Conservation (phyloP, 2,797 vertebrate species). For the Botia kubotai region DNA sequence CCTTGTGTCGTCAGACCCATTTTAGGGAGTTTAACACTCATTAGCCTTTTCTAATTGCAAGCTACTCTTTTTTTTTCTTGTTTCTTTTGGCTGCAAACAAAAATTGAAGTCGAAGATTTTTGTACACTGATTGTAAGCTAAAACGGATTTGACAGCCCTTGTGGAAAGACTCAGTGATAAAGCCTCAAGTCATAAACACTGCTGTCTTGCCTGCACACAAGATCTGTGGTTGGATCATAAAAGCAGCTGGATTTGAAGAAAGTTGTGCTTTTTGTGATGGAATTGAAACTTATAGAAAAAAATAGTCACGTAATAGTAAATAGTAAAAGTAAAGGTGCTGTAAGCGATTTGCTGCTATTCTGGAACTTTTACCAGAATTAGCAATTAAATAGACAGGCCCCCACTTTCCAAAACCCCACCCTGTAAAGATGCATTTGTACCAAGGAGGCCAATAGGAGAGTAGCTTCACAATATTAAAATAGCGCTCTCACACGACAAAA, state of each 20-base stretch:
- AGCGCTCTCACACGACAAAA: too few species aligned
- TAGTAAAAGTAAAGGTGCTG: neutral
- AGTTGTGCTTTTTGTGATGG: neutral
- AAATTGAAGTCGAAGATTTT: conserved; percentile 45
- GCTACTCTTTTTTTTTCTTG: conserved; percentile 24
- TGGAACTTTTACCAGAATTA: neutral
- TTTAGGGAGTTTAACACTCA: conserved; percentile 51
- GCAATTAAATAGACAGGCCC: neutral
- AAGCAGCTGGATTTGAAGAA: conserved; percentile 17
- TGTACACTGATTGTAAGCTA: conserved; percentile 47
- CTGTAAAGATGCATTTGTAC: neutral
- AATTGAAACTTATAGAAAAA: neutral
- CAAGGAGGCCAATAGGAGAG: neutral
- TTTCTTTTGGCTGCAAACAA: conserved; percentile 39
- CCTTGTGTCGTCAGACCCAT: conserved; percentile 30
- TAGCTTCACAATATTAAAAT: neutral
- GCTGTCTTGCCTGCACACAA: conserved; percentile 22
- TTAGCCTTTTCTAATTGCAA: conserved; percentile 61
- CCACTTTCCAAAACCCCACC: neutral
- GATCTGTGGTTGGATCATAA: conserved; percentile 17
- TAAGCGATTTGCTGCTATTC: neutral
- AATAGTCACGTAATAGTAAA: neutral
- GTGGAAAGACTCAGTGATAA: conserved; percentile 32
- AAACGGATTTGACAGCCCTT: conserved; percentile 55
- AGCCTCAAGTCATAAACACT: conserved; percentile 34